Evolutionary conservation across 2,113 vertebrate genomes (phyloP), one percentile per base, ranked within the genome.

Genomic region (Patagioenas fasciata): DNA sequence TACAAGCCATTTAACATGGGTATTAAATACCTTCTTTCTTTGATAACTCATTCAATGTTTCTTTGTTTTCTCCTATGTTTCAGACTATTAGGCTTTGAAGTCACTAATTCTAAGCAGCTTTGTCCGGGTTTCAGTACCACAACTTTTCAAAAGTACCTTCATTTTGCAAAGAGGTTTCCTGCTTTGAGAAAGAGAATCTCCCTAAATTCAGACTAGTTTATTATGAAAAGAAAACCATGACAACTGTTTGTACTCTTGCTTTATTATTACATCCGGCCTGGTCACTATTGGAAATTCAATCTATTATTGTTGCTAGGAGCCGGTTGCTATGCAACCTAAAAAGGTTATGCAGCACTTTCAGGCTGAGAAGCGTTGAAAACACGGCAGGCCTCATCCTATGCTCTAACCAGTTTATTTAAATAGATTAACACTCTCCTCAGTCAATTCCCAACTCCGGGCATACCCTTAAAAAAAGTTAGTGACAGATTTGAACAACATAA

Each of bases 251-350:
- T 97, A 98, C 95, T 98, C 97, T 90, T 94, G 96, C 95, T 98
- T 98, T 97, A 98, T 98, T 98, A 98, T 97, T 97, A 97, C 96
- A 98, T 98, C 97, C 97, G 96, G 97, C 97, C 94, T 95, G 95
- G 97, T 98, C 97, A 98, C 97, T 98, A 97, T 96, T 97, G 97
- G 97, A 98, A 97, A 98, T 98, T 98, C 98, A 98, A 97, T 98
- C 97, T 98, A 97, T 97, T 97, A 96, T 60, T 89, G 98, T 98
- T 98, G 98, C 98, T 98, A 98, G 96, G 97, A 97, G 95, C 93
- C 96, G 93, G 98, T 98, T 98, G 98, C 98, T 97, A 97, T 53
- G 98, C 97, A 98, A 98, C 98, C 96, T 96, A 95, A 97, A 98
- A 98, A 97, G 96, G 97, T 88, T 98, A 98, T 98, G 96, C 95